Conservation (phyloP, 2,888 invertebrate species). For the Mesoligia furuncula region DNA sequence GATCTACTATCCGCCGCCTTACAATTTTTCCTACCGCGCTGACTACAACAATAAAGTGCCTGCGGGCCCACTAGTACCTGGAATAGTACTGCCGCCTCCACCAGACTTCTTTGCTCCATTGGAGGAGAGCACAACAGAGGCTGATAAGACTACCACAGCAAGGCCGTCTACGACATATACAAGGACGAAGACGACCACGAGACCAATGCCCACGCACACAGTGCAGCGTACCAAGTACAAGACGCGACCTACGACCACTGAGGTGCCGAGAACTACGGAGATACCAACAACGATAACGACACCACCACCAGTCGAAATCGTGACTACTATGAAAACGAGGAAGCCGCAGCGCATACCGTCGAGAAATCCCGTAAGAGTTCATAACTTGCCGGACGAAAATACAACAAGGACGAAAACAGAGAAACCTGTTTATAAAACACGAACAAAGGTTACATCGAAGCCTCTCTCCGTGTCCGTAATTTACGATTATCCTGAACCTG, state of each 20-base stretch:
- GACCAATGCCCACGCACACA: conserved; percentile 78
- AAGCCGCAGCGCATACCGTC: conserved; percentile 84
- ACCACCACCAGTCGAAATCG: conserved; percentile 82
- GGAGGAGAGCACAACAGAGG: conserved; percentile 87
- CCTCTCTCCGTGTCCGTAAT: conserved; percentile 87
- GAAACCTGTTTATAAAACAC: conserved; percentile 85
- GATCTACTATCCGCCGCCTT: conserved; percentile 97
- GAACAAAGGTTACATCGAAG: conserved; percentile 88
- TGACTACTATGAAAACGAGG: conserved; percentile 82
- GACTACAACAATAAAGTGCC: conserved; percentile 95
- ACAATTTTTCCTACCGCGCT: conserved; percentile 95
- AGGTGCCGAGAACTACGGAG: conserved; percentile 81
- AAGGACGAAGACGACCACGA: conserved; percentile 81
- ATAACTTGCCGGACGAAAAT: conserved; percentile 83
- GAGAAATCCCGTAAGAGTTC: conserved; percentile 85
- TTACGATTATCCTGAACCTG: conserved; percentile 86
- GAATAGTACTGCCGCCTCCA: conserved; percentile 96
- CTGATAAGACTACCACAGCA: conserved; percentile 75
- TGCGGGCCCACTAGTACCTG: conserved; percentile 96
- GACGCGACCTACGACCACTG: conserved; percentile 84
- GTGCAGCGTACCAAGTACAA: conserved; percentile 83
- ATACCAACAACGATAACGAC: conserved; percentile 84
- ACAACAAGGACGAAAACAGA: conserved; percentile 84
- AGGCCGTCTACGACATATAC: conserved; percentile 76
- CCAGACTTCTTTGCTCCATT: conserved; percentile 95